phyloP scores from a whole-genome alignment of 2,113 vertebrate genomes.

The Camelus dromedarius region DNA sequence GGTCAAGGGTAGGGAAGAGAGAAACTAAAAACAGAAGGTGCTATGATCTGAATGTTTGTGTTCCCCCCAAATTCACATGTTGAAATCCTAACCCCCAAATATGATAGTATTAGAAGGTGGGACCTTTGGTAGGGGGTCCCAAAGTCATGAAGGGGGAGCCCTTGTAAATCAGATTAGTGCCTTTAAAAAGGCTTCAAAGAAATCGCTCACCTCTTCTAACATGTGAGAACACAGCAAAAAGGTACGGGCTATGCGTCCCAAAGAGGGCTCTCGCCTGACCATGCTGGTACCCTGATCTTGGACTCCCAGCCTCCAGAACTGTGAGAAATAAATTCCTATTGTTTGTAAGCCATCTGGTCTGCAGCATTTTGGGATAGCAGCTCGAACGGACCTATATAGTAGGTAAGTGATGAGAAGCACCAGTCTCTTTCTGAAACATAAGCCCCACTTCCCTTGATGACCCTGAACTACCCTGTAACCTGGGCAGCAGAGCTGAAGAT shows the following conservation, averaged over 20 bases:
- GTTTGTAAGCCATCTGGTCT: neutral
- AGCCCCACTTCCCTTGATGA: neutral
- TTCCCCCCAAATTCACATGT: neutral
- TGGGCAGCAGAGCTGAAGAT: neutral
- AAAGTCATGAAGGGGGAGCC: neutral
- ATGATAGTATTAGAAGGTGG: neutral
- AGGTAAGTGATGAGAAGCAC: neutral
- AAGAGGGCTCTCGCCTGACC: neutral
- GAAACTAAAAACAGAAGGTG: neutral
- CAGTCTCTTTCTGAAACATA: neutral
- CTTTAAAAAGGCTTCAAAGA: neutral
- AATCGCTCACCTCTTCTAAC: neutral
- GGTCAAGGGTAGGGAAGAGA: neutral
- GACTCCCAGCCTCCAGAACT: neutral
- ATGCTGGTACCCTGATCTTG: neutral
- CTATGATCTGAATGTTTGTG: neutral
- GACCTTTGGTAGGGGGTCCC: neutral
- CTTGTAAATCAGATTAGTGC: neutral
- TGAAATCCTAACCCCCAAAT: neutral
- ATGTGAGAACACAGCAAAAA: neutral
- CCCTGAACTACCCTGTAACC: neutral
- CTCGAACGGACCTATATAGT: neutral
- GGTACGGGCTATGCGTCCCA: neutral
- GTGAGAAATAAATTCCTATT: neutral
- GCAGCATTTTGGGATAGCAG: neutral